A percentile compares a stretch with the other conserved stretches of the same genome.
Conservation (phyloP, 92 coral and sea anemone genomes). For the Plumapathes pennacea region DNA sequence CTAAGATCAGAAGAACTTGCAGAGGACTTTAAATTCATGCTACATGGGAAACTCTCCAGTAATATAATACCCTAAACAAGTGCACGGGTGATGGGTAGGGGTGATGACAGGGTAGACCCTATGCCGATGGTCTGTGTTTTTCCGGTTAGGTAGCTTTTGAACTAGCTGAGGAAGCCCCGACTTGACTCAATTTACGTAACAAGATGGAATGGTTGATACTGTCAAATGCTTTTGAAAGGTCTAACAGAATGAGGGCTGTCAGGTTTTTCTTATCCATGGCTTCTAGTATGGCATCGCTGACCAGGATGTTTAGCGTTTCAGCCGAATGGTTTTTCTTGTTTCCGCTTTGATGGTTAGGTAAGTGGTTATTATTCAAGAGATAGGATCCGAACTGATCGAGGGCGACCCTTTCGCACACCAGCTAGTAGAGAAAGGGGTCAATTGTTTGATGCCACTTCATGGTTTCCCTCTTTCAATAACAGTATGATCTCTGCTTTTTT, state of each 20-base stretch:
- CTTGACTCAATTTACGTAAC: slow-evolving; percentile 1
- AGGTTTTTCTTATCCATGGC: slow-evolving; percentile 11
- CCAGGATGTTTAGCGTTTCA: slow-evolving; percentile 8
- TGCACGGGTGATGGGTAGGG: too few relatives aligned
- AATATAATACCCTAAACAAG: too few relatives aligned
- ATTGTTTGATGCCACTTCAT: slow-evolving; percentile 18
- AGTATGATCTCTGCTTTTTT: slow-evolving; percentile 16
- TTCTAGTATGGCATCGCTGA: slow-evolving; percentile 8
- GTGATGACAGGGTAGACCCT: slow-evolving; percentile 9
- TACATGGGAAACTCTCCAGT: too few relatives aligned
- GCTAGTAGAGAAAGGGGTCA: slow-evolving; percentile 23
- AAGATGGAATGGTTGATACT: slow-evolving; percentile 9
- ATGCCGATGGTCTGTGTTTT: slow-evolving; percentile 9
- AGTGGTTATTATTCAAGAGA: slow-evolving; percentile 1
- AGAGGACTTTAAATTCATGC: too few relatives aligned
- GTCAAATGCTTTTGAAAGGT: slow-evolving; percentile 19
- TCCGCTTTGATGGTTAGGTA: slow-evolving; percentile 25
- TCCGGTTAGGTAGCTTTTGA: slow-evolving; percentile 7
- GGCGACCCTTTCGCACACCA: slow-evolving; percentile 11
- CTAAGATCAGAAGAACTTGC: too few relatives aligned
- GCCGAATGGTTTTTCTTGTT: slow-evolving; percentile 4
- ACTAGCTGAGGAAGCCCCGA: slow-evolving; percentile 11
- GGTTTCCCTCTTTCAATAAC: too few relatives aligned
- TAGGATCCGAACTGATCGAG: too few relatives aligned
- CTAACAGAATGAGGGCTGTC: slow-evolving; percentile 2